These are phyloP conservation scores for Speoplatyrhinus poulsoni DNA, from an alignment of 2,113 vertebrate species.

Conservation along the genomic window DNA sequence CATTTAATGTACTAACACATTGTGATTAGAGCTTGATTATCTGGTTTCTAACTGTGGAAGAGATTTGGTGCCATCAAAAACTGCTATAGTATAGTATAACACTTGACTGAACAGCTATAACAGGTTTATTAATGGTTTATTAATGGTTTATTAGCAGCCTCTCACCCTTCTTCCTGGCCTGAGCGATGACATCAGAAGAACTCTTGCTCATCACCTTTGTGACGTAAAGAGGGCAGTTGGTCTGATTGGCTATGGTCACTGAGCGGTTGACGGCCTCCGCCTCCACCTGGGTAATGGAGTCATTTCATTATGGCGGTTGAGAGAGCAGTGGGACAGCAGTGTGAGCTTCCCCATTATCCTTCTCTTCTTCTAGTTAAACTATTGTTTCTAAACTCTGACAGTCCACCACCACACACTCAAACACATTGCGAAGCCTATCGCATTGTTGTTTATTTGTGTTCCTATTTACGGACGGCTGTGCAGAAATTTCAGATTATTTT, in stretches of 20 bases:
- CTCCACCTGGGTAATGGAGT: slow-evolving; percentile 82
- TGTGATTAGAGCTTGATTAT: neutral
- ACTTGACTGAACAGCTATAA: neutral
- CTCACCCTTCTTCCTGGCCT: slow-evolving; percentile 97
- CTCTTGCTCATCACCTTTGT: slow-evolving; percentile 99
- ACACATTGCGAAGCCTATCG: no score
- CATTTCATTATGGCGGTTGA: no score
- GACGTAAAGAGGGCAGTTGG: slow-evolving; percentile 97
- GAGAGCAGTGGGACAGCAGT: neutral
- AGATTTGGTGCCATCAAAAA: neutral
- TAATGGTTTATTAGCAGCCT: neutral
- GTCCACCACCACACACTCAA: neutral
- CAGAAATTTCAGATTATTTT: no score
- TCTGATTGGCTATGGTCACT: slow-evolving; percentile 97
- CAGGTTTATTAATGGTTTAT: neutral
- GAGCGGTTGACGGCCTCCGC: slow-evolving; percentile 95
- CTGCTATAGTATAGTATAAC: neutral
- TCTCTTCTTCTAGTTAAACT: neutral
- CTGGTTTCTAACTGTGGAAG: slow-evolving; percentile 3
- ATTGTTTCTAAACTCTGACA: neutral
- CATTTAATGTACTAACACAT: no score
- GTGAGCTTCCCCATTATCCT: neutral
- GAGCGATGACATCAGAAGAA: slow-evolving; percentile 94
- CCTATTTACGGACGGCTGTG: no score
- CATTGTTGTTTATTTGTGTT: no score